Evolutionary conservation across 1,140 invertebrate species (phyloP).

Genomic region (Grapholita molesta): DNA sequence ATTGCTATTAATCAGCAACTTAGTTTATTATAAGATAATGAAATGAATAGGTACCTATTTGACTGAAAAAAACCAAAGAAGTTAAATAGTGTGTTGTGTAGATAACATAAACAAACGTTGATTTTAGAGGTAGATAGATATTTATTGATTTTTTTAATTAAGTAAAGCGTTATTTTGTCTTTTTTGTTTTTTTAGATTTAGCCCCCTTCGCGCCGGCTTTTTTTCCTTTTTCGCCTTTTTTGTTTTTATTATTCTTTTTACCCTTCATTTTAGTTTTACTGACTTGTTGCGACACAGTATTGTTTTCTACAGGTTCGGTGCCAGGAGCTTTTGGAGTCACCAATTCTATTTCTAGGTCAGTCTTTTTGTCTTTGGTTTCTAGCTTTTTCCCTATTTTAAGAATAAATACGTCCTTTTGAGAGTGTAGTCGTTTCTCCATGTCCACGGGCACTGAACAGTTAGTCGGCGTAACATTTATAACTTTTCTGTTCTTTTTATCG

Average conservation of each 20-base stretch:
- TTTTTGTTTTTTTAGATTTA: slow-evolving; percentile 16
- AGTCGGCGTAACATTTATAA: slow-evolving; percentile 60
- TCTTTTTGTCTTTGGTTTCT: slow-evolving; percentile 68
- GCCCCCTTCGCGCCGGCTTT: background rate
- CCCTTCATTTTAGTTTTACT: background rate
- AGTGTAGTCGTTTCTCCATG: slow-evolving; percentile 57
- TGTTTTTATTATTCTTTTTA: slow-evolving; percentile 9
- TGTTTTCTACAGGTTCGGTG: slow-evolving; percentile 28
- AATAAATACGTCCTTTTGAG: slow-evolving; percentile 66
- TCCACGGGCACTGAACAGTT: slow-evolving; percentile 57
- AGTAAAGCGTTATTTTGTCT: background rate
- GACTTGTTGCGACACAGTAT: background rate
- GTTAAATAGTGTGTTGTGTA: no score
- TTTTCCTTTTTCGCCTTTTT: slow-evolving; percentile 16
- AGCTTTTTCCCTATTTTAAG: slow-evolving; percentile 70
- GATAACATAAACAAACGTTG: background rate
- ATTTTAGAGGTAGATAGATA: background rate
- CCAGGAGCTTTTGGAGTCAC: slow-evolving; percentile 56
- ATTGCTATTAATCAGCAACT: no score
- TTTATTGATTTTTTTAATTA: background rate
- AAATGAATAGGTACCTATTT: no score
- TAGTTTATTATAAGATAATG: no score
- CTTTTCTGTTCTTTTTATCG: slow-evolving; percentile 51
- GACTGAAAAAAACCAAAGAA: no score
- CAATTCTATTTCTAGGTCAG: slow-evolving; percentile 69